Conservation (phyloP, 2,888 invertebrate genomes). For the Idaea aversata region DNA sequence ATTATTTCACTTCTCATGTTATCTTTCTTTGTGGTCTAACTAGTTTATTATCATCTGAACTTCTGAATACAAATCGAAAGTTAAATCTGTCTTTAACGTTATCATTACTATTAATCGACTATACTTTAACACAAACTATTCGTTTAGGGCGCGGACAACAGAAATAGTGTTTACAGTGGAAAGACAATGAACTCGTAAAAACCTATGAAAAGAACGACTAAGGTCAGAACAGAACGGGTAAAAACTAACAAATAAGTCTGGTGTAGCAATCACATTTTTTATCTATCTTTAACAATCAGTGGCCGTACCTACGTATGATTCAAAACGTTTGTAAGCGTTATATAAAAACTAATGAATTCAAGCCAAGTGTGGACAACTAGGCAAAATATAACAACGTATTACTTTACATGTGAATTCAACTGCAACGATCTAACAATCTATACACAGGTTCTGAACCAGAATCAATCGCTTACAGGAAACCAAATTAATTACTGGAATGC, state of each 20-base stretch:
- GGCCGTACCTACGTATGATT: not conserved
- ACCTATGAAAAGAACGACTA: slow-evolving; percentile 47
- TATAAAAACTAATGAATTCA: slow-evolving; percentile 18
- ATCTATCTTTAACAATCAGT: slow-evolving; percentile 15
- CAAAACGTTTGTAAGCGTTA: slow-evolving; percentile 9
- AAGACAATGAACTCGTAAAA: slow-evolving; percentile 78
- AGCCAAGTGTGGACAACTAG: slow-evolving; percentile 18
- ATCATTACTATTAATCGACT: slow-evolving; percentile 45
- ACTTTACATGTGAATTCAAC: slow-evolving; percentile 26
- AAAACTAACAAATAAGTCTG: slow-evolving; percentile 22
- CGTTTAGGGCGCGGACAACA: slow-evolving; percentile 45
- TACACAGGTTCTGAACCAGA: slow-evolving; percentile 17
- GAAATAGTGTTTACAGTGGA: slow-evolving; percentile 66
- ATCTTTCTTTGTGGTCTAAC: slow-evolving; percentile 10
- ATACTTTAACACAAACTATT: slow-evolving; percentile 49
- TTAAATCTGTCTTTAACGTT: slow-evolving; percentile 26
- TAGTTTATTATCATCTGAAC: slow-evolving; percentile 3
- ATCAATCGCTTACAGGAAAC: slow-evolving; percentile 31
- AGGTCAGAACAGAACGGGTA: slow-evolving; percentile 32
- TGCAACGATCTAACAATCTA: slow-evolving; percentile 17
- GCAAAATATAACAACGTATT: slow-evolving; percentile 19
- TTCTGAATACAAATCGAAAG: slow-evolving; percentile 6
- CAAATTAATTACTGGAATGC: slow-evolving; percentile 36
- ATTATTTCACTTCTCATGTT: slow-evolving; percentile 7
- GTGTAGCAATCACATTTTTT: slow-evolving; percentile 21